Evolutionary conservation across 2,113 vertebrate species (phyloP).

Genomic region (Stomatorhinus ivindoensis): DNA sequence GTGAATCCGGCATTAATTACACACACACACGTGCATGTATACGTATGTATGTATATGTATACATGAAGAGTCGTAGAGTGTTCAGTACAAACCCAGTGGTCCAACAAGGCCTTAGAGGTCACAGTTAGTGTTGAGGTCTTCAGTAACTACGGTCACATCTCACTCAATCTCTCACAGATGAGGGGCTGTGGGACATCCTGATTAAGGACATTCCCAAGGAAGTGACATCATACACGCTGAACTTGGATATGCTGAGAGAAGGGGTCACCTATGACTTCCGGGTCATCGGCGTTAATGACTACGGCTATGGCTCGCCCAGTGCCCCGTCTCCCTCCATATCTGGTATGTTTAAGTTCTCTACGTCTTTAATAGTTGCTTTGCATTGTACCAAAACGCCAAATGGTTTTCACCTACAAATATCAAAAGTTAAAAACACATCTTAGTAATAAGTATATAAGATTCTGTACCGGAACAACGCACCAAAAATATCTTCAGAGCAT

Average conservation of each 20-base stretch:
- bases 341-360: constrained; percentile 55
- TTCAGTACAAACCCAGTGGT: background rate
- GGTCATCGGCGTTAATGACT: constrained; percentile 92
- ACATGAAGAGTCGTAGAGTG: background rate
- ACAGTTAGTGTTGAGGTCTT: background rate
- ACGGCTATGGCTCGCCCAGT: constrained; percentile 90
- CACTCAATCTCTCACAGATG: constrained; percentile 59
- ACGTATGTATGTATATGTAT: background rate
- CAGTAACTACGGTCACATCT: background rate
- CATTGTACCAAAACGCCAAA: background rate
- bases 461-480: background rate
- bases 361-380: background rate
- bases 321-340: constrained; percentile 89
- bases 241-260: constrained; percentile 85
- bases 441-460: background rate
- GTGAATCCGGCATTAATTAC: background rate
- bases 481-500: background rate
- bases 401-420: background rate
- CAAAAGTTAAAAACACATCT: background rate
- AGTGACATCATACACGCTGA: constrained; percentile 93
- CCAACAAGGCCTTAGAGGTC: background rate
- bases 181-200: constrained; percentile 96
- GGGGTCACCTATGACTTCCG: constrained; percentile 95
- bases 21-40: background rate
- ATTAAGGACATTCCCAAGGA: constrained; percentile 97